These are phyloP conservation scores for Rhabditoides inermis DNA, from an alignment of 2,888 invertebrate genomes.

Conservation along the genomic window DNA sequence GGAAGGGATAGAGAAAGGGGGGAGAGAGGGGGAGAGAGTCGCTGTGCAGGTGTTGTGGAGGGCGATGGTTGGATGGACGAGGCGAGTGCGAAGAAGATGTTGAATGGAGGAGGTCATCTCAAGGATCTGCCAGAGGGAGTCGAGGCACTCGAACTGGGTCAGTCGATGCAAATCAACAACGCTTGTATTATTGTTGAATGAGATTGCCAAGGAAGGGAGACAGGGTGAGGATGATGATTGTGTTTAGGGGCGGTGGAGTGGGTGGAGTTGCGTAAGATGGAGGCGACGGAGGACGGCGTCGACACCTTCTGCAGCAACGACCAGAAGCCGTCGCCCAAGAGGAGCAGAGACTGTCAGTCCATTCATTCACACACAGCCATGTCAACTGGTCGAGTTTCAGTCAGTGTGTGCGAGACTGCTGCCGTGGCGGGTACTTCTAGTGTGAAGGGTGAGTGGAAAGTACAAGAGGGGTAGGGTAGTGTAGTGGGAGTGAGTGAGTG, in stretches of 20 bases:
- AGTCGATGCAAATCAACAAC: not conserved
- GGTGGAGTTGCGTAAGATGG: conserved; percentile 36
- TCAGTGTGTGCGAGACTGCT: conserved; percentile 33
- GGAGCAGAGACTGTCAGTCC: conserved; percentile 42
- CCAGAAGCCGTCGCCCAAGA: conserved; percentile 44
- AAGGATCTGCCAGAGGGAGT: conserved; percentile 40
- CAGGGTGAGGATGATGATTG: not conserved
- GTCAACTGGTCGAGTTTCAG: conserved; percentile 21
- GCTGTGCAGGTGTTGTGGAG: conserved; percentile 31
- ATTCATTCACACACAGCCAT: not conserved
- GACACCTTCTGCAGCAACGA: conserved; percentile 44
- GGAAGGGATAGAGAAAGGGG: no score
- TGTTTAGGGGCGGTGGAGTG: conserved; percentile 18
- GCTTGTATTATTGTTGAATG: not conserved
- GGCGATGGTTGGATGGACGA: conserved; percentile 28
- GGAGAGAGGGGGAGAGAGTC: not conserved
- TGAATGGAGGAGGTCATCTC: conserved; percentile 43
- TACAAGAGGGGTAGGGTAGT: not conserved
- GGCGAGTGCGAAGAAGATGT: conserved; percentile 22
- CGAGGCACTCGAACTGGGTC: conserved; percentile 10
- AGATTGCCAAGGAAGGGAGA: not conserved
- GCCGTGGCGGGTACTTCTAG: conserved; percentile 10
- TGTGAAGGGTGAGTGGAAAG: conserved; percentile 4
- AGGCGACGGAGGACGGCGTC: conserved; percentile 40
- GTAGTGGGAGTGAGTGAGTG: no score